Base-by-base conservation (phyloP, 2,797 vertebrate genomes). In the Carapus acus region DNA sequence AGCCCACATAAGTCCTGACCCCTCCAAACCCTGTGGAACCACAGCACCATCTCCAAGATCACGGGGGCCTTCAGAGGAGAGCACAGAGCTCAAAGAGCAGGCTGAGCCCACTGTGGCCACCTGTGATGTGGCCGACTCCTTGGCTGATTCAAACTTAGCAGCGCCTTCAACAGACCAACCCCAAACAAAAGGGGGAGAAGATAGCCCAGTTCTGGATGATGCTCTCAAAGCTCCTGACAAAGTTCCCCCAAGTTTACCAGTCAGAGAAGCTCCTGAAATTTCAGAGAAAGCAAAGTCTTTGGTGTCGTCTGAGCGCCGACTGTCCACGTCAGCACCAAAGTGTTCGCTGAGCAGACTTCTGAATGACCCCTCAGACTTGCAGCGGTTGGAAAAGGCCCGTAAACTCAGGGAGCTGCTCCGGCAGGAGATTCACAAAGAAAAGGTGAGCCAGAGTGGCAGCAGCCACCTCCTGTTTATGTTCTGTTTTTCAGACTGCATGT, bases 371-470 rank as follows among this genome's bases (percentile, higher is more conserved):
- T 89, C 88, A 23, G 94, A 99, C 46, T 69, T 85, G 24, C 88
- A 94, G 54, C 90, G 90, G 65, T 78, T 99, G 24, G 88, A 88
- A 42, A 95, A 93, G 82, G 90, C 92, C 40, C 88, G 76, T 15
- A 98, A 93, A 73, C 86, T 99, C 57, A 73, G 94, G 66, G 91
- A 96, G 40, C 77, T 99, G 83, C 89, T 97, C 57, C 91, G 77
- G 74, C 86, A 91, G 55, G 93, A 96, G 68, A 76, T 91, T 64
- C 87, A 73, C 65, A 99, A 93, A 71, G 90, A 93, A 56, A 90
- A 87, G 90, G 96, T 95, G 66, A 79, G 78, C 21, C 8, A n/a
- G n/a, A n/a, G n/a, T n/a, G n/a, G n/a, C 4, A 13, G 17, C 3
- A 3, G 46, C 3, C 18, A 33, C 43, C 1, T 20, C 2, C 16